Evolutionary conservation across 2,888 invertebrate species (phyloP), one percentile per base, ranked within the genome.

Genomic region (Cerceris rybyensis): DNA sequence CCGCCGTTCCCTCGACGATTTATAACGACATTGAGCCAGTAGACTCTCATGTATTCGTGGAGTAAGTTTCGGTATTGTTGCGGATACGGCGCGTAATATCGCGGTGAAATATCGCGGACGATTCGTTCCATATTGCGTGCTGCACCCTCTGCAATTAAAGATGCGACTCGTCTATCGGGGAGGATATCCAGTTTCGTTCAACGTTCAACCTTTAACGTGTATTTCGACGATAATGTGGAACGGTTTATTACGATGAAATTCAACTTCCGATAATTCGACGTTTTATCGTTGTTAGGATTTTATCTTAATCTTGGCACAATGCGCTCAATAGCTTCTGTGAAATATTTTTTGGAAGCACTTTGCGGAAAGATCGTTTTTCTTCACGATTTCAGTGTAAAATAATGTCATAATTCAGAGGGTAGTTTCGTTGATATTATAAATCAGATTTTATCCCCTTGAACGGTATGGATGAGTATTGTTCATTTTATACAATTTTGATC

Each of bases 1-100:
- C 54, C 54, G 63, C 46, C 28, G 28, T 28, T 28, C 28, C 28
- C 28, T 28, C 16, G 57, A 59, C 81, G 80, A 80, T 83, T 83
- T 80, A 83, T 83, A 83, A 83, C 71, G 77, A 75, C 83, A 75
- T 80, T 77, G 83, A 80, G 74, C 66, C 70, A 72, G 69, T 68
- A 67, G 67, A 54, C 52, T 66, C 52, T 66, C 64, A 63, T 50
- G 71, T 74, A 75, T 65, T 64, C 81, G 70, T 64, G 50, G 60
- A 65, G 65, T 77, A 74, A 65, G 66, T 74, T 83, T 77, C 66
- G 77, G 70, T 74, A 83, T 82, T 82, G 83, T 82, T 80, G 70
- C 70, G 68, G 76, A 71, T 80, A 83, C 83, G 73, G 71, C 73
- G 77, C 70, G 83, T 69, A 71, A 70, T 77, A 83, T 80, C 70